phyloP scores from a whole-genome alignment of 2,888 invertebrate genomes.

The Thera britannica region DNA sequence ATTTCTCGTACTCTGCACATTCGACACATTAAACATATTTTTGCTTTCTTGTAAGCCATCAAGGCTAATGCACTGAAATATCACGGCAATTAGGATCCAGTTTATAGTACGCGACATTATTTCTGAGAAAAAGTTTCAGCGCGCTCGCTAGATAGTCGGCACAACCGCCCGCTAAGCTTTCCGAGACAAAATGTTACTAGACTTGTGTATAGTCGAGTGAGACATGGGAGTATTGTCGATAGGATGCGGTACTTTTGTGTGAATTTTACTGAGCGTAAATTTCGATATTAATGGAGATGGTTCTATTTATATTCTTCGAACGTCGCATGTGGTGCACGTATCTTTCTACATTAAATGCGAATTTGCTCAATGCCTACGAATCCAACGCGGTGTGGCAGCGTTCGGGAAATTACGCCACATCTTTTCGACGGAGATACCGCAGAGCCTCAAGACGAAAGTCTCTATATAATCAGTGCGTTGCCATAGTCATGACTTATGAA shows the following conservation, averaged over 20 bases:
- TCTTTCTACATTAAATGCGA: slow-evolving; percentile 23
- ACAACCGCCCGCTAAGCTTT: slow-evolving; percentile 67
- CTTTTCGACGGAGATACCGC: no score
- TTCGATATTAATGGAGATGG: slow-evolving; percentile 28
- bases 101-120: slow-evolving; percentile 59
- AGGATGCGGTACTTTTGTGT: slow-evolving; percentile 52
- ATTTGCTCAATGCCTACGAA: slow-evolving; percentile 16
- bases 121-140: slow-evolving; percentile 42
- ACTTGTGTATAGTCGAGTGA: slow-evolving; percentile 35
- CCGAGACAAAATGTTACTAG: slow-evolving; percentile 64
- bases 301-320: slow-evolving; percentile 36
- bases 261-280: slow-evolving; percentile 32
- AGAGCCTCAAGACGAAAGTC: no score
- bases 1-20: slow-evolving; percentile 42
- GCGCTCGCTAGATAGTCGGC: slow-evolving; percentile 47
- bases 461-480: no score
- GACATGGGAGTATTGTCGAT: slow-evolving; percentile 40
- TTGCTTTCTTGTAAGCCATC: slow-evolving; percentile 46
- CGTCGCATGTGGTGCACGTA: slow-evolving; percentile 27
- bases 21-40: slow-evolving; percentile 42
- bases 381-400: no score
- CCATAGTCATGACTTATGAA: no score
- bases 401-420: no score
- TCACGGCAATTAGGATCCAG: slow-evolving; percentile 57
- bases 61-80: slow-evolving; percentile 58